Conservation (phyloP, 2,888 invertebrate genomes). For the Eupithecia centaureata region DNA sequence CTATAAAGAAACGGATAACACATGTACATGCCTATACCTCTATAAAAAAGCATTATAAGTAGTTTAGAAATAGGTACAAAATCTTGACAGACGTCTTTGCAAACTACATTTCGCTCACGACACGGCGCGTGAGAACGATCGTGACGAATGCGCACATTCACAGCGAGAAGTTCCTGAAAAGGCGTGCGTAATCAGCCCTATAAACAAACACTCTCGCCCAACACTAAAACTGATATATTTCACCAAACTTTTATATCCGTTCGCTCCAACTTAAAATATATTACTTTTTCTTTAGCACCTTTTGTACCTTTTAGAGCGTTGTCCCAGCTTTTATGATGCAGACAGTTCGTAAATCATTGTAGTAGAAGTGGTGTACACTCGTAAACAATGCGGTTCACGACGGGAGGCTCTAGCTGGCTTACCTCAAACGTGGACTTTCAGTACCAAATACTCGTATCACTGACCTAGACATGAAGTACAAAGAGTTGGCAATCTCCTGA, state of each 20-base stretch:
- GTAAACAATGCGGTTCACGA: slow-evolving; percentile 76
- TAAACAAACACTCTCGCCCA: slow-evolving; percentile 79
- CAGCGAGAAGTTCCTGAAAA: slow-evolving; percentile 60
- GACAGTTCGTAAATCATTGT: slow-evolving; percentile 82
- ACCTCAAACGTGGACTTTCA: slow-evolving; percentile 21
- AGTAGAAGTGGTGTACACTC: slow-evolving; percentile 78
- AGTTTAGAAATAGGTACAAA: background rate
- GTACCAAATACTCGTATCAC: background rate
- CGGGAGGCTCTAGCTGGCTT: slow-evolving; percentile 46
- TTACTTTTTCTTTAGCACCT: slow-evolving; percentile 83
- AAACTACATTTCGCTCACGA: slow-evolving; percentile 25
- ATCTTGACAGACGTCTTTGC: background rate
- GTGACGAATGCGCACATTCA: slow-evolving; percentile 56
- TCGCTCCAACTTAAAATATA: slow-evolving; percentile 80
- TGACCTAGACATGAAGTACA: too few species aligned
- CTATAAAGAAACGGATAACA: too few species aligned
- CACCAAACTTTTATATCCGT: slow-evolving; percentile 82
- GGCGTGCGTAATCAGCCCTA: slow-evolving; percentile 77
- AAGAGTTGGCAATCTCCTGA: background rate
- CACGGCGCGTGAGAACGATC: slow-evolving; percentile 55
- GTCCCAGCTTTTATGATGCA: slow-evolving; percentile 81
- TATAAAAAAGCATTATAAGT: too few species aligned
- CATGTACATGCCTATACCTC: too few species aligned
- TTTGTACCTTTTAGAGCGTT: slow-evolving; percentile 83
- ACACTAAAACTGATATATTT: slow-evolving; percentile 82